Evolutionary conservation across 1,140 invertebrate genomes (phyloP), one percentile per base, ranked within the genome.

Genomic region (Micrasema longulum): DNA sequence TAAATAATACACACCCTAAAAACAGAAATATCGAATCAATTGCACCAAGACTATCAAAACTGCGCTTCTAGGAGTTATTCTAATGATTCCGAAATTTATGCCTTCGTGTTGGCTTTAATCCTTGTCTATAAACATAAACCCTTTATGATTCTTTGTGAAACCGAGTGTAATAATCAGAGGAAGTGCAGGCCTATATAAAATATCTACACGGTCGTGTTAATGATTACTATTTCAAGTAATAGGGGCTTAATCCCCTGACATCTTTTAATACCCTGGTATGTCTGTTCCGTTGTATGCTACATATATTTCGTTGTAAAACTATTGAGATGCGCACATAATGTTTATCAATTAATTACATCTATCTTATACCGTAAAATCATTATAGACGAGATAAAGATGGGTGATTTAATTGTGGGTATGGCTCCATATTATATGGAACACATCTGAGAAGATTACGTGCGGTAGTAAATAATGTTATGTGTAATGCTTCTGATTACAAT

Each of bases 101-200:
- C 14, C 12, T 31, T 47, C 57, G 35, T 47, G 50, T 69, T 69
- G n/a, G 52, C 12, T 23, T 16, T n/a, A 52, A 23, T 47, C 43
- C 50, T 71, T 47, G 50, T 14, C 26, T 60, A 41, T 12, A 9
- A 36, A 57, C 11, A 64, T 55, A 64, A 71, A 63, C 57, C 69
- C 47, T 71, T 71, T 71, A 71, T 71, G 69, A 50, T 71, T 71
- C 69, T 71, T 71, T 71, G 69, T 71, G 60, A 53, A 64, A 16
- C 69, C 50, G 53, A 36, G n/a, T 43, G 48, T 53, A 71, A 71
- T 71, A 71, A 71, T 71, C 57, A 68, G 48, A 64, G 38, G 55
- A 67, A 18, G 23, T 14, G 18, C 14, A 48, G 55, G 11, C 41
- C 10, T 36, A 10, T 31, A 18, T 10, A 36, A n/a, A n/a, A n/a